A percentile compares a stretch with the other conserved stretches of the same genome.
Conservation (phyloP, 1,140 invertebrate species). For the Akabosia matsudoensis region DNA sequence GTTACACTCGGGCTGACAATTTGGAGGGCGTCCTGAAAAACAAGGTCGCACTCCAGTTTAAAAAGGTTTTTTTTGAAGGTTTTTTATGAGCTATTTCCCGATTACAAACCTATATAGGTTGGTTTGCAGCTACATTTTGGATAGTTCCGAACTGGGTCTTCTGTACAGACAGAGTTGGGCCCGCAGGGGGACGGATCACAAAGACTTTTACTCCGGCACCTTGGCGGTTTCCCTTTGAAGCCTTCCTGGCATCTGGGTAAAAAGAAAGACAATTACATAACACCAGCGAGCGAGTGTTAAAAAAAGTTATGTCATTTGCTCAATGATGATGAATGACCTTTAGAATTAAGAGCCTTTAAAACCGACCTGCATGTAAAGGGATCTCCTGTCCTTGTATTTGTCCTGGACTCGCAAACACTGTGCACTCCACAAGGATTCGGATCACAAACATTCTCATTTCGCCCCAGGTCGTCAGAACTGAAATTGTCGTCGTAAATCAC, state of each 20-base stretch:
- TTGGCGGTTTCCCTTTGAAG: constrained; percentile 23
- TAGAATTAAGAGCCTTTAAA: background rate
- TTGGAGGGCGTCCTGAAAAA: constrained; percentile 28
- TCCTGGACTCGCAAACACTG: background rate
- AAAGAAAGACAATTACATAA: no score
- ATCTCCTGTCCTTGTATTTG: constrained; percentile 2
- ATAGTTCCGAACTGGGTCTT: constrained; percentile 18
- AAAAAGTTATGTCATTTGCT: no score
- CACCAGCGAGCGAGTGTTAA: no score
- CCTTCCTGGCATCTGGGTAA: constrained; percentile 14
- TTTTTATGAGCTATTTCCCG: no score
- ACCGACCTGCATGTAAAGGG: constrained; percentile 4
- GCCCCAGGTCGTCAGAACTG: background rate
- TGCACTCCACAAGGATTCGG: constrained; percentile 25
- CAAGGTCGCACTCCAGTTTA: background rate
- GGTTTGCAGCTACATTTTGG: constrained; percentile 20
- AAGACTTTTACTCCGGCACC: constrained; percentile 6
- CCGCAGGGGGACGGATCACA: constrained; percentile 27
- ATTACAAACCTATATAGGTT: constrained; percentile 24
- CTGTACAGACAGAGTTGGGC: constrained; percentile 10
- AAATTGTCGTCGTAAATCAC: background rate
- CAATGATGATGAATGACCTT: no score
- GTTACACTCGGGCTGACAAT: constrained; percentile 40
- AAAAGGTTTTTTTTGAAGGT: background rate
- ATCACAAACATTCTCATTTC: constrained; percentile 26